Evolutionary conservation across 2,888 invertebrate genomes (phyloP).

Genomic region (Andricus curvator): DNA sequence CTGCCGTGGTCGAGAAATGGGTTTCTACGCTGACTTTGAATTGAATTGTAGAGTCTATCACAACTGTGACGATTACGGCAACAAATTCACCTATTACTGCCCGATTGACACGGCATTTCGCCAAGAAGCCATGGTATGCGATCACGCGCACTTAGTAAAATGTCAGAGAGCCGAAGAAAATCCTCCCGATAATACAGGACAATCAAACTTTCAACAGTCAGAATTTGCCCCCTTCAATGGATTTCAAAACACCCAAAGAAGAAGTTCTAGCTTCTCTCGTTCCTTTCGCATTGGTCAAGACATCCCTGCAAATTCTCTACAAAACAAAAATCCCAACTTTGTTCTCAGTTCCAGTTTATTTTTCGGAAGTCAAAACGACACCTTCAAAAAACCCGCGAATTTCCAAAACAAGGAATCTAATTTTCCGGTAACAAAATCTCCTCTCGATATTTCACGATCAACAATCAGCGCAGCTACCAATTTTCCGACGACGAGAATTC

Average conservation of each 20-base stretch:
- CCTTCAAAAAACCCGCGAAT: conserved; percentile 27
- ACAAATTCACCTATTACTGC: conserved; percentile 72
- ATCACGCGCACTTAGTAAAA: conserved; percentile 72
- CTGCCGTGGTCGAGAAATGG: conserved; percentile 64
- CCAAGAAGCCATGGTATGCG: conserved; percentile 72
- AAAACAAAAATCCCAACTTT: conserved; percentile 56
- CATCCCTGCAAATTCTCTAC: conserved; percentile 30
- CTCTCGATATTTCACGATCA: neutral
- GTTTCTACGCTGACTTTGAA: conserved; percentile 70
- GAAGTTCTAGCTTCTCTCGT: conserved; percentile 42
- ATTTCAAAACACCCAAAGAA: neutral
- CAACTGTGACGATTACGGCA: conserved; percentile 73
- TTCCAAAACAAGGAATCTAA: conserved; percentile 28
- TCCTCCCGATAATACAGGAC: conserved; percentile 9
- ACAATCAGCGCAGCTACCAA: neutral
- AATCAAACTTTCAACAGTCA: conserved; percentile 4
- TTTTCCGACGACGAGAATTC: conserved; percentile 7
- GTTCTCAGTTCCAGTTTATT: conserved; percentile 59
- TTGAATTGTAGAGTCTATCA: conserved; percentile 71
- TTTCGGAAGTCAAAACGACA: conserved; percentile 44
- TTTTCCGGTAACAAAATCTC: neutral
- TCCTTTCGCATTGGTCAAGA: conserved; percentile 50
- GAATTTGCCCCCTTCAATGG: neutral
- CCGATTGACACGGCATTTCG: conserved; percentile 73
- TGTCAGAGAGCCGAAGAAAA: conserved; percentile 52